Evolutionary conservation across 2,797 vertebrate genomes (phyloP), one percentile per base, ranked within the genome.

Genomic region (Brotula barbata): DNA sequence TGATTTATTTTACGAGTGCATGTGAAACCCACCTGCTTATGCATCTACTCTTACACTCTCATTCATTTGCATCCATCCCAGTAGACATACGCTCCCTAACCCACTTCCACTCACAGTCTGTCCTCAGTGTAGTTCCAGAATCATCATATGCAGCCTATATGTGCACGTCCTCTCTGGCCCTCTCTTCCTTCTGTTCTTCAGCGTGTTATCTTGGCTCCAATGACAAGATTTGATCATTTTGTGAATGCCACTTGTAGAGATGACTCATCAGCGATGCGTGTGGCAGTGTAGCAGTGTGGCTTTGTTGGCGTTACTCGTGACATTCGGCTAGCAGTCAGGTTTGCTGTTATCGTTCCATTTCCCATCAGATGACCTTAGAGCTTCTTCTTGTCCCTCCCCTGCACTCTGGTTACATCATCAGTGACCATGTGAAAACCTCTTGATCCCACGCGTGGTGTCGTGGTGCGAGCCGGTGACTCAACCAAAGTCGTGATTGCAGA

Each of bases 381-480:
- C 51, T 37, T 42, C 51, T 52, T 42, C 48, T 52, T 57, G 50
- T 55, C 45, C 66, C 55, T 42, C 33, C 33, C 23, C 51, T 71
- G 57, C 62, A 34, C 63, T 41, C 34, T 36, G 50, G 47, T 89
- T 80, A 85, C 68, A 73, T 85, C 80, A 86, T 48, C 72, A 71
- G 16, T 19, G 11, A 42, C 65, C 19, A 44, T 68, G 58, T 54
- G 74, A 78, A 73, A 62, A 48, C 45, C 53, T 9, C 31, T 22
- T 44, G 65, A 72, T 15, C 40, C 68, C 55, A 42, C 41, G 55
- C n/a, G n/a, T 28, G 25, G 25, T 4, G 25, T 4, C 8, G 25
- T 58, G 57, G 68, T 58, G 65, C 63, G 69, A 58, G 70, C 58
- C n/a, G 46, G 42, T 55, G 55, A 60, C 55, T 53, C 28, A 5